Percentiles rank a stretch among this genome's conserved stretches.
phyloP scores from a whole-genome alignment of 2,888 invertebrate genomes.

The Caenorhabditis zanzibari region DNA sequence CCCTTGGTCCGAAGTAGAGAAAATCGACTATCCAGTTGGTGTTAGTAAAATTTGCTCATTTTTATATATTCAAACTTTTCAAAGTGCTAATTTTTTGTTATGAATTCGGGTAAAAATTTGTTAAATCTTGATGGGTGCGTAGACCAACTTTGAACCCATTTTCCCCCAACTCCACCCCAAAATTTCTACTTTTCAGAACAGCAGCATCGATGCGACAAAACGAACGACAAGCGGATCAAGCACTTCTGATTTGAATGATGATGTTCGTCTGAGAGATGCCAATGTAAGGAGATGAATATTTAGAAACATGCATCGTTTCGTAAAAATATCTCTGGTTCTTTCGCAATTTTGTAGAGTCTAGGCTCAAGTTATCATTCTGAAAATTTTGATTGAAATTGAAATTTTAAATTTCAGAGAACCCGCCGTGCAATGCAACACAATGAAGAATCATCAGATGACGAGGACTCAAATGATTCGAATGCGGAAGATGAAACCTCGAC shows the following conservation, averaged over 20 bases:
- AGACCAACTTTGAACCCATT: too few relatives aligned
- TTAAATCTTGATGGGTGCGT: too few relatives aligned
- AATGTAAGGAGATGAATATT: neutral
- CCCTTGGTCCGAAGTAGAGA: constrained; percentile 38
- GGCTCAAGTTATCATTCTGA: too few relatives aligned
- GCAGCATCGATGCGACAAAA: neutral
- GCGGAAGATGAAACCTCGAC: neutral
- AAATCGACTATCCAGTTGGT: neutral
- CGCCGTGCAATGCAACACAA: constrained; percentile 47
- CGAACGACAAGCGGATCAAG: neutral
- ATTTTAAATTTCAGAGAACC: constrained; percentile 47
- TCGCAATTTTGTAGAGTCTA: too few relatives aligned
- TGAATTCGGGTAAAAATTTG: too few relatives aligned
- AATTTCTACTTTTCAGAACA: neutral
- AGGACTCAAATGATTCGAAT: neutral
- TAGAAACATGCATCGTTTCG: too few relatives aligned
- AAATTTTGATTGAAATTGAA: neutral
- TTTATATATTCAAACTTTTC: neutral
- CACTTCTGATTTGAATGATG: neutral
- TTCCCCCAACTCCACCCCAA: too few relatives aligned
- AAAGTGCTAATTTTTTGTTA: neutral
- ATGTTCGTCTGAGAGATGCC: neutral
- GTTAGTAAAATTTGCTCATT: neutral
- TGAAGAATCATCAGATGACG: constrained; percentile 25
- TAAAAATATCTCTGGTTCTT: too few relatives aligned